Evolutionary conservation across 2,888 invertebrate species (phyloP), one percentile per base, ranked within the genome.

Genomic region (Linyphia triangularis): DNA sequence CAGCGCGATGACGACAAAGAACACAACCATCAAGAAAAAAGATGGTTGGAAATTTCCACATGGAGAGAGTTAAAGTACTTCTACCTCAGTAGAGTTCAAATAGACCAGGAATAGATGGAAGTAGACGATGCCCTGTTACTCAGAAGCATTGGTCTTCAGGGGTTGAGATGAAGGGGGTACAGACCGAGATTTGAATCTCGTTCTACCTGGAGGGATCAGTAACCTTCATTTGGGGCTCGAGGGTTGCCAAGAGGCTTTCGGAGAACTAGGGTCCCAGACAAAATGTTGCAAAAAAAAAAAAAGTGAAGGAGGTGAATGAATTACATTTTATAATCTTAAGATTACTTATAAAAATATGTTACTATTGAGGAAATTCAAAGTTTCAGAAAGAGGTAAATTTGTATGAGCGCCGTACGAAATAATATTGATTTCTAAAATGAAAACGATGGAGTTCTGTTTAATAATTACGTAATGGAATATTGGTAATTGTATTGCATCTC

Each of bases 181-280:
- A 57, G 77, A 75, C 84, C 70, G 67, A 78, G 78, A 86, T 86
- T 65, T 61, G 70, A 59, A 78, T 72, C 73, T 40, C 22, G 13
- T 13, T 51, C 5, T n/a, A 85, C 85, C 86, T 81, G 67, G 51
- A 73, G 81, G 61, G 86, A 88, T 81, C 86, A 88, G 63, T 88
- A 75, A 88, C 86, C 86, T 82, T 88, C 86, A 75, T 16, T 26
- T n/a, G 13, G n/a, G 43, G 24, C 24, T 70, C 19, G n/a, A n/a
- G 65, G 65, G 40, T 40, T 67, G 19, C 51, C 26, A n/a, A 69
- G 43, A n/a, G 43, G 16, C 10, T 70, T 43, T 26, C 24, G 40
- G 7, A 28, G 30, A 70, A 51, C 43, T 51, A 3, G 43, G 33
- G 4, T 33, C 33, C 9, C 33, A 33, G 33, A 33, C 33, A 33